Evolutionary conservation across 2,888 invertebrate species (phyloP).

Genomic region (Strigamia maritima): DNA sequence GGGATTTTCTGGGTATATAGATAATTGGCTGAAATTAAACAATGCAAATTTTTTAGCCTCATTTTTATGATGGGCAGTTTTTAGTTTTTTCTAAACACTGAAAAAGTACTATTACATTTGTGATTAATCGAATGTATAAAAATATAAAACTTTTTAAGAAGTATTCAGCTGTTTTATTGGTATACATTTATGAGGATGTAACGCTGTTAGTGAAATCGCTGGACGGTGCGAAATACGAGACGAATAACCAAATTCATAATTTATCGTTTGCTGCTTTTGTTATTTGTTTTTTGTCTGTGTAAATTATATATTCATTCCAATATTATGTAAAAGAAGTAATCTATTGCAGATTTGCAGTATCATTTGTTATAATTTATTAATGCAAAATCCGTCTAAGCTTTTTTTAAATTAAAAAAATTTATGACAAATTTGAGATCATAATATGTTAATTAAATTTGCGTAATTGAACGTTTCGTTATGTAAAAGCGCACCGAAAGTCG

Average conservation of each 20-base stretch:
- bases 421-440: background rate
- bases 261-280: background rate
- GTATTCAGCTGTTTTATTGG: background rate
- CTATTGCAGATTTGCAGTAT: background rate
- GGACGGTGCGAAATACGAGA: background rate
- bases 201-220: background rate
- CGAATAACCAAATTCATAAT: background rate
- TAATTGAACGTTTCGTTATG: constrained; percentile 1
- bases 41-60: background rate
- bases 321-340: background rate
- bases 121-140: no score
- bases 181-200: background rate
- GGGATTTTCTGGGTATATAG: background rate
- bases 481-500: background rate
- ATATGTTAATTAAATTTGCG: background rate
- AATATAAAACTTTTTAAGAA: background rate
- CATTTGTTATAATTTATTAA: background rate
- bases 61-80: background rate
- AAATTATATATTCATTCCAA: background rate
- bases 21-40: background rate
- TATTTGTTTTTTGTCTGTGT: background rate
- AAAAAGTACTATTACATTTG: no score
- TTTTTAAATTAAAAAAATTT: background rate
- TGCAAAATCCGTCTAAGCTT: background rate
- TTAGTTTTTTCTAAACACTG: background rate